phyloP scores from a whole-genome alignment of 2,888 invertebrate species.

The Drosophila macrospina region DNA sequence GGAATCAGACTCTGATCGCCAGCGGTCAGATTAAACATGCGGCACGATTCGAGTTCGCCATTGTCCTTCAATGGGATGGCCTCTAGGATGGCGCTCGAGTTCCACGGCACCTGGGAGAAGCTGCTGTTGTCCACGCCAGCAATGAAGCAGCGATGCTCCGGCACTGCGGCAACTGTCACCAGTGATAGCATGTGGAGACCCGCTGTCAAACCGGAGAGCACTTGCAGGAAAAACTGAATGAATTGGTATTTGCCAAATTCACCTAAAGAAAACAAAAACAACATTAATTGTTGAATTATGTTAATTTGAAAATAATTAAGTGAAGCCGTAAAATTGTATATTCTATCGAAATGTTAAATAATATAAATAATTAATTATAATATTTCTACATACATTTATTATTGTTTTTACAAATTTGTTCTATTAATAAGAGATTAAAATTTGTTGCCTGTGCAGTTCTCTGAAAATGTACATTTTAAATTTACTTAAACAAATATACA shows the following conservation, averaged over 20 bases:
- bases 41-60: constrained; percentile 89
- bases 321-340: too few relatives aligned
- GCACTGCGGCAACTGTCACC: constrained; percentile 92
- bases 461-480: too few relatives aligned
- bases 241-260: constrained; percentile 94
- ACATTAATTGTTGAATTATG: background rate
- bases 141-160: constrained; percentile 88
- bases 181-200: constrained; percentile 92
- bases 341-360: too few relatives aligned
- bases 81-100: constrained; percentile 86
- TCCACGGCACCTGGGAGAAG: constrained; percentile 86
- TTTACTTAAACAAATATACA: too few relatives aligned
- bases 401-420: too few relatives aligned
- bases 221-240: constrained; percentile 91
- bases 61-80: constrained; percentile 87
- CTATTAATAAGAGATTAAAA: too few relatives aligned
- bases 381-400: too few relatives aligned
- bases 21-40: constrained; percentile 82
- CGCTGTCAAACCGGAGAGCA: constrained; percentile 91
- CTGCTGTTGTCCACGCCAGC: constrained; percentile 87
- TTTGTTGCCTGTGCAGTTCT: too few relatives aligned
- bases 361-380: too few relatives aligned
- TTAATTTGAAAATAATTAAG: too few relatives aligned
- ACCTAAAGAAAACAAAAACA: constrained; percentile 86
- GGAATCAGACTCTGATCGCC: constrained; percentile 84